Evolutionary conservation across 2,797 vertebrate species (phyloP).

Genomic region (Megaceryle alcyon): DNA sequence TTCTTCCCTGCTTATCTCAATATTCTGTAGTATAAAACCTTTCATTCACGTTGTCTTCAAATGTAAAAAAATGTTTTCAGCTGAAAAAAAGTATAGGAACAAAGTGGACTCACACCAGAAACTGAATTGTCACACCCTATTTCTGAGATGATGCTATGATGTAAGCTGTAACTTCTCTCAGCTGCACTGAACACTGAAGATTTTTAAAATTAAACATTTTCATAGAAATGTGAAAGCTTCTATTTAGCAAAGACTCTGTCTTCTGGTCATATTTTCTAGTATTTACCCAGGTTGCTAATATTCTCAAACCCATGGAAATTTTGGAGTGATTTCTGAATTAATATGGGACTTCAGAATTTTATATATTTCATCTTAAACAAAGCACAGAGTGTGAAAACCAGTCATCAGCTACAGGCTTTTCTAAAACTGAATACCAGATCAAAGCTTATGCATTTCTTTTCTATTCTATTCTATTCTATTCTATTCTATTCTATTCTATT

Average conservation of each 20-base stretch:
- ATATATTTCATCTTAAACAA: not conserved
- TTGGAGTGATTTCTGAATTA: not conserved
- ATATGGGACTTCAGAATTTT: not conserved
- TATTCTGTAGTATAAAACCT: constrained; percentile 18
- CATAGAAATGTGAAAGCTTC: not conserved
- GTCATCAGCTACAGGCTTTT: not conserved
- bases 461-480: too few relatives aligned
- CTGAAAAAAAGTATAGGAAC: not conserved
- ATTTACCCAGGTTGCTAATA: not conserved
- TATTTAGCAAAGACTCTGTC: not conserved
- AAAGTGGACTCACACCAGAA: not conserved
- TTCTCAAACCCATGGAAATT: not conserved
- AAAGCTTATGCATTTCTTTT: not conserved
- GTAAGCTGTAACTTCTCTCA: not conserved
- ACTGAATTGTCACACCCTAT: not conserved
- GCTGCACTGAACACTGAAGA: not conserved
- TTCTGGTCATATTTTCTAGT: not conserved
- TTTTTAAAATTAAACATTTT: not conserved
- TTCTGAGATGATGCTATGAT: not conserved
- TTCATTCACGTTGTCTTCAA: constrained; percentile 24
- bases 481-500: not conserved
- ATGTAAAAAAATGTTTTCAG: constrained; percentile 52
- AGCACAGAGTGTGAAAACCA: not conserved
- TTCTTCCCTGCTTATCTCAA: constrained; percentile 41
- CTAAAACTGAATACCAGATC: not conserved